Evolutionary conservation across 2,797 vertebrate species (phyloP).

Genomic region (Squalus acanthias): DNA sequence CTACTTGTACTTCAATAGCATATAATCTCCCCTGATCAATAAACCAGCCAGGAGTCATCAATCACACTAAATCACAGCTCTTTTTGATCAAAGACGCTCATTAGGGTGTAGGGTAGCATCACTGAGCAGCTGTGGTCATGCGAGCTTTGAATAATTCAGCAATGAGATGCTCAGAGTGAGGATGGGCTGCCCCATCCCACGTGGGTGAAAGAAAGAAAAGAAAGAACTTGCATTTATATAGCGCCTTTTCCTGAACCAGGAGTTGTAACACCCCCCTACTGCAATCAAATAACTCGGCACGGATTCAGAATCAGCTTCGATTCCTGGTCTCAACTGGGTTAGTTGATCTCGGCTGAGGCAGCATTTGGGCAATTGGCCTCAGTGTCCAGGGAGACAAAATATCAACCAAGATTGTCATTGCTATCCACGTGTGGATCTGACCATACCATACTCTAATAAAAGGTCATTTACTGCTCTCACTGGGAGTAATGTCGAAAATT

Average conservation of each 20-base stretch:
- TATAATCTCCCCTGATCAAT: neutral
- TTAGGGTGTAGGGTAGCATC: neutral
- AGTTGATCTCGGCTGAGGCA: neutral
- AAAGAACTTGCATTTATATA: neutral
- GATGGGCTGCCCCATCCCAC: neutral
- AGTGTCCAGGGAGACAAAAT: neutral
- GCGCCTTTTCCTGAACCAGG: neutral
- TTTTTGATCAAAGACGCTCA: neutral
- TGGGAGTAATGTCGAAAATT: neutral
- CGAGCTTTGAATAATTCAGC: neutral
- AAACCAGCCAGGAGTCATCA: neutral
- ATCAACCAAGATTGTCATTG: neutral
- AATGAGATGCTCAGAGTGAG: neutral
- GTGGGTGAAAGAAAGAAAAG: neutral
- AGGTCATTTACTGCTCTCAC: neutral
- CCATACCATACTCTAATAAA: neutral
- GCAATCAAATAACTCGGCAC: neutral
- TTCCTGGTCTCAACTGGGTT: neutral
- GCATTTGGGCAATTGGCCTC: neutral
- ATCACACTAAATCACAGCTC: neutral
- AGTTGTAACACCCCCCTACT: neutral
- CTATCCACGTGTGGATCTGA: neutral
- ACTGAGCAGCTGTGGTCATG: neutral
- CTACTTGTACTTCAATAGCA: neutral
- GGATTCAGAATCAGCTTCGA: neutral